These are phyloP conservation scores for Acanthosoma haemorrhoidale DNA, from an alignment of 2,888 invertebrate genomes.

Conservation along the genomic window DNA sequence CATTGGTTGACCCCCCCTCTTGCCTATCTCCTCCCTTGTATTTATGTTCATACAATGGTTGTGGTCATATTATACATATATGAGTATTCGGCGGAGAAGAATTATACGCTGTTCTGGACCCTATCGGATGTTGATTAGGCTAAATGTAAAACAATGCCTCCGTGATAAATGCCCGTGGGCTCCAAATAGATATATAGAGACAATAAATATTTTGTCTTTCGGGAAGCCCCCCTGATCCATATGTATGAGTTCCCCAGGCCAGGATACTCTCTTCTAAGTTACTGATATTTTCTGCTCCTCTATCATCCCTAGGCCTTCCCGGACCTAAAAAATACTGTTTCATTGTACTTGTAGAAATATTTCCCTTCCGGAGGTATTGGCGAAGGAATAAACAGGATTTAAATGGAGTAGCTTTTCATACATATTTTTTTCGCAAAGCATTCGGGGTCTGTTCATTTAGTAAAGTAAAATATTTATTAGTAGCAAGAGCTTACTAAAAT, in stretches of 20 bases:
- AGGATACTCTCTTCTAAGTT: not conserved
- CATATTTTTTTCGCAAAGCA: too few relatives aligned
- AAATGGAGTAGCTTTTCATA: too few relatives aligned
- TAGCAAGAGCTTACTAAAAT: too few relatives aligned
- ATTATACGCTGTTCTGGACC: too few relatives aligned
- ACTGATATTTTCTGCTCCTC: not conserved
- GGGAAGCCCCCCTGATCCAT: not conserved
- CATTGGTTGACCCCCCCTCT: not conserved
- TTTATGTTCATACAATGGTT: not conserved
- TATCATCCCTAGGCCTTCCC: not conserved
- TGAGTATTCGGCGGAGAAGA: too few relatives aligned
- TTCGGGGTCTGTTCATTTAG: too few relatives aligned
- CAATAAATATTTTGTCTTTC: constrained; percentile 16
- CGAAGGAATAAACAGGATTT: too few relatives aligned
- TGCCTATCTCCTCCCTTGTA: not conserved
- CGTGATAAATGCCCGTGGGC: not conserved
- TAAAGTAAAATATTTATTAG: too few relatives aligned
- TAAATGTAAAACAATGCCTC: constrained; percentile 22
- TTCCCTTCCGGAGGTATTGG: not conserved
- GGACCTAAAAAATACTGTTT: not conserved
- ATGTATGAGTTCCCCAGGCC: constrained; percentile 1
- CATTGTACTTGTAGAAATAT: not conserved
- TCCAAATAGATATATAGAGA: not conserved
- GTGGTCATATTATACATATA: not conserved
- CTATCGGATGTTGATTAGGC: constrained; percentile 22